Percentiles rank a stretch among this genome's conserved stretches.
phyloP scores from a whole-genome alignment of 2,797 vertebrate genomes.

The Sylvia borin region DNA sequence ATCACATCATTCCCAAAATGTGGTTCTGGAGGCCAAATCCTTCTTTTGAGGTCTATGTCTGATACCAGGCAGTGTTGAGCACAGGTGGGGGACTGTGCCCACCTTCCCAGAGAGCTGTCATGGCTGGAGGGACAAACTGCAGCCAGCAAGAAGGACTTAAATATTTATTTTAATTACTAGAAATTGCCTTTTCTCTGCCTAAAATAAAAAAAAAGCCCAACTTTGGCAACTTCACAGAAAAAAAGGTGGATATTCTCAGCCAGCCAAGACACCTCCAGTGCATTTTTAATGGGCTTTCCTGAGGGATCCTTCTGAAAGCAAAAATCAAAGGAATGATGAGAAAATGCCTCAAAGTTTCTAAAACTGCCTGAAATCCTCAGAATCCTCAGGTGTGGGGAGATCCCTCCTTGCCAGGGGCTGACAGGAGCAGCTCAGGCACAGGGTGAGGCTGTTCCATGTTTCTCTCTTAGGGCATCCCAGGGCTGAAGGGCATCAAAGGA shows the following conservation, averaged over 20 bases:
- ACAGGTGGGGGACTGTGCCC: not conserved
- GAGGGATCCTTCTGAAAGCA: not conserved
- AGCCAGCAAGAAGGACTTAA: not conserved
- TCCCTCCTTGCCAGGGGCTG: not conserved
- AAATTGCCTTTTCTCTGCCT: not conserved
- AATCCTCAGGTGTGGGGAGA: rapidly evolving
- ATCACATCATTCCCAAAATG: not conserved
- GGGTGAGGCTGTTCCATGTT: not conserved
- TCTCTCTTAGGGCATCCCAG: slow-evolving; percentile 79
- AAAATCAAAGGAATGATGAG: not conserved
- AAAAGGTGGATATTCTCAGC: not conserved
- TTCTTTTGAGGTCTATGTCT: not conserved
- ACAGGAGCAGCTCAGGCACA: not conserved
- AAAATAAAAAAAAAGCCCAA: not conserved
- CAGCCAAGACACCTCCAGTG: not conserved
- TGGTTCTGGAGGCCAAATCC: not conserved
- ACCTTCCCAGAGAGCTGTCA: not conserved
- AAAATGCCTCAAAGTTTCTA: not conserved
- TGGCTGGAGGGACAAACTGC: not conserved
- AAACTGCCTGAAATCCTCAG: not conserved
- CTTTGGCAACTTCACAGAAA: not conserved
- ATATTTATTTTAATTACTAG: not conserved
- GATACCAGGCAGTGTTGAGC: not conserved
- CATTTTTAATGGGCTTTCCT: not conserved
- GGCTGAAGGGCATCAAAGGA: slow-evolving; percentile 79